Evolutionary conservation across 2,113 vertebrate genomes (phyloP).

Genomic region (Engraulis encrasicolus): DNA sequence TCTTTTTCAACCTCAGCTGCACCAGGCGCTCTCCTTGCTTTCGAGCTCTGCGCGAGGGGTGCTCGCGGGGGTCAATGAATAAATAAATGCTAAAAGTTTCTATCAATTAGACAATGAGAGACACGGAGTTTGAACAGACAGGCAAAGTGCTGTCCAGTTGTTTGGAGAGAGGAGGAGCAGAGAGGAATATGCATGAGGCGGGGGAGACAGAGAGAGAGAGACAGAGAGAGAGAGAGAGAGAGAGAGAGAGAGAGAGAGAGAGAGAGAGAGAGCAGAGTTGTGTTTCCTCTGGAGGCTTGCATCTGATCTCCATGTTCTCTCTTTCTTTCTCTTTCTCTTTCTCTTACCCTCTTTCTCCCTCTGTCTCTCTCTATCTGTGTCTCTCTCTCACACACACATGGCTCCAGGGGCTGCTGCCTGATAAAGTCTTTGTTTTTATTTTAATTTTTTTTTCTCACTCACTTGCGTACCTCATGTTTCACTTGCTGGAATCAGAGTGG

Average conservation of each 20-base stretch:
- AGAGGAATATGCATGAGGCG: slow-evolving; percentile 68
- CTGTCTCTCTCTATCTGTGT: neutral
- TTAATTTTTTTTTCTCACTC: slow-evolving; percentile 32
- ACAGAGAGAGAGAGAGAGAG: neutral
- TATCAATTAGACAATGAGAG: slow-evolving; percentile 70
- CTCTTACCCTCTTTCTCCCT: slow-evolving; percentile 45
- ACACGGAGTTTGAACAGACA: slow-evolving; percentile 43
- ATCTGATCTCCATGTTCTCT: slow-evolving; percentile 58
- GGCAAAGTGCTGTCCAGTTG: slow-evolving; percentile 32
- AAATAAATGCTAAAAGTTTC: slow-evolving; percentile 72
- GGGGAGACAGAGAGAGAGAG: no score
- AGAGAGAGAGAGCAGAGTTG: slow-evolving; percentile 18
- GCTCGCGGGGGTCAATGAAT: slow-evolving; percentile 64
- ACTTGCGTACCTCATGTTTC: neutral
- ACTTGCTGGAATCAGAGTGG: neutral
- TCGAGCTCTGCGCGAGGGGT: slow-evolving; percentile 29
- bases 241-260: no score
- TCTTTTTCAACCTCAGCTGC: slow-evolving; percentile 1
- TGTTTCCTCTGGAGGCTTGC: slow-evolving; percentile 56
- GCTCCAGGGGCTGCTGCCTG: neutral
- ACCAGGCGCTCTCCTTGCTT: neutral
- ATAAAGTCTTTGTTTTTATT: slow-evolving; percentile 17
- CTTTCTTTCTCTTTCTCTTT: slow-evolving; percentile 33
- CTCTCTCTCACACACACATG: no score
- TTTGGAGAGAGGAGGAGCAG: neutral